Evolutionary conservation across 2,888 invertebrate genomes (phyloP).

Genomic region (Portevinia maculata): DNA sequence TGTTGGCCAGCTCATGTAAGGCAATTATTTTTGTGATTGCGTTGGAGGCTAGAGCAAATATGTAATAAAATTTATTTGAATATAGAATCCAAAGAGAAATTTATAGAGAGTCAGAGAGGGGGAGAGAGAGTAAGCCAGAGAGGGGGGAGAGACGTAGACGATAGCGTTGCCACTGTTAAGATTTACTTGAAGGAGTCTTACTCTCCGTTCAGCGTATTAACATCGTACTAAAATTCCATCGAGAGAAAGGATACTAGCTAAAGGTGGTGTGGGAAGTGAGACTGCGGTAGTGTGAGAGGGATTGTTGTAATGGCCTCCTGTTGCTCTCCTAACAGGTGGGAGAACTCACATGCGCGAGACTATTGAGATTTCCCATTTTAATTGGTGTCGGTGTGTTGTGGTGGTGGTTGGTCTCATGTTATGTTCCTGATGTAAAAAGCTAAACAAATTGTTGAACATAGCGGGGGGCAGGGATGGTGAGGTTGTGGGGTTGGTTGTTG

Average conservation of each 20-base stretch:
- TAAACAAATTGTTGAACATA: slow-evolving; percentile 68
- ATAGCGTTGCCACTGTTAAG: slow-evolving; percentile 32
- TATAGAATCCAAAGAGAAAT: slow-evolving; percentile 42
- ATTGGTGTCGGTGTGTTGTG: neutral
- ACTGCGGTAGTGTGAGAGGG: slow-evolving; percentile 31
- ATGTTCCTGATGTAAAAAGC: slow-evolving; percentile 41
- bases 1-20: slow-evolving; percentile 25
- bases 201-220: slow-evolving; percentile 16
- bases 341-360: slow-evolving; percentile 59
- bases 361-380: slow-evolving; percentile 15
- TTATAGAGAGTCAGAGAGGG: slow-evolving; percentile 12
- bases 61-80: neutral
- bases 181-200: slow-evolving; percentile 41
- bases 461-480: slow-evolving; percentile 12
- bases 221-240: no score
- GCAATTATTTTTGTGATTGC: slow-evolving; percentile 36
- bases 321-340: slow-evolving; percentile 72
- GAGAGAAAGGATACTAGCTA: no score
- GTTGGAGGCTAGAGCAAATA: neutral
- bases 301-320: slow-evolving; percentile 65
- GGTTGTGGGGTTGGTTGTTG: neutral
- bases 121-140: no score
- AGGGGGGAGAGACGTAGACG: no score
- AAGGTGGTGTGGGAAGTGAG: neutral
- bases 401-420: slow-evolving; percentile 27